Conservation (phyloP, 2,797 vertebrate species). For the Thamnophis elegans region DNA sequence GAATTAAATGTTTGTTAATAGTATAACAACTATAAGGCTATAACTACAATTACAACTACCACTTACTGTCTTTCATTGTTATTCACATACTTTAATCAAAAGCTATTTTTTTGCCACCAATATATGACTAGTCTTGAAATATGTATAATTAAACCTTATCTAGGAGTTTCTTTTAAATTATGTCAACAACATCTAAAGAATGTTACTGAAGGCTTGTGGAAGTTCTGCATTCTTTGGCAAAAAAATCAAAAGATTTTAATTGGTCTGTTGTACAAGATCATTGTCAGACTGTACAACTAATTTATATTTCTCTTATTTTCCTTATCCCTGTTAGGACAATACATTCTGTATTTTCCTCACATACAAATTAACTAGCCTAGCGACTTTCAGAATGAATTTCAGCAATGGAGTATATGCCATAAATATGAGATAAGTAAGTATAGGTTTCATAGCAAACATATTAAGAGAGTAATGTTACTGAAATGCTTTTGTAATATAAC, state of each 20-base stretch:
- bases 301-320: not conserved
- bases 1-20: not conserved
- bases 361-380: not conserved
- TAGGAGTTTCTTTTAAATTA: not conserved
- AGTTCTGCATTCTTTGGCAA: not conserved
- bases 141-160: not conserved
- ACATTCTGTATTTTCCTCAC: not conserved
- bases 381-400: not conserved
- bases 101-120: not conserved
- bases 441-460: not conserved
- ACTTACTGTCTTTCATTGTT: not conserved
- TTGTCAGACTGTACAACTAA: not conserved
- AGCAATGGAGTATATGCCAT: not conserved
- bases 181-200: not conserved
- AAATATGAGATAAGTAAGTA: not conserved
- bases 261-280: not conserved
- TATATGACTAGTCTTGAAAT: not conserved
- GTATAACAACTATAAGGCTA: not conserved
- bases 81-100: not conserved
- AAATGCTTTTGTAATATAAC: not conserved
- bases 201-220: not conserved
- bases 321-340: not conserved
- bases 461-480: not conserved
- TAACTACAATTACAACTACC: not conserved
- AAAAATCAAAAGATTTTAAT: not conserved